Percentiles rank a stretch among this genome's conserved stretches.
phyloP scores from a whole-genome alignment of 2,888 invertebrate species.

The Cryptocephalus primarius region DNA sequence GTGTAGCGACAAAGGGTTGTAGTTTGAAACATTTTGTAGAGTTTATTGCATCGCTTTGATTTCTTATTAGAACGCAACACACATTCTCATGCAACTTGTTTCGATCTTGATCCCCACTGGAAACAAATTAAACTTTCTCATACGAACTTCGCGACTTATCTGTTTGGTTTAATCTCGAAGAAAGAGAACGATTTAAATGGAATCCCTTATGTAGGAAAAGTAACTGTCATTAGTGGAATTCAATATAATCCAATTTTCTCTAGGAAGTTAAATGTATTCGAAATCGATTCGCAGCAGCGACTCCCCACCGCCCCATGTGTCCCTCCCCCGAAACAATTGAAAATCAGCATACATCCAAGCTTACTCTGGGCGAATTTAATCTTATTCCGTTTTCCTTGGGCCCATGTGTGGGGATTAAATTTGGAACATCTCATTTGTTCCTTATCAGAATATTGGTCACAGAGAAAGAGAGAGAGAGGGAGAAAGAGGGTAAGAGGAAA shows the following conservation, averaged over 20 bases:
- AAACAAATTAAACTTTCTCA: too few species aligned
- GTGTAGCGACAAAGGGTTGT: too few species aligned
- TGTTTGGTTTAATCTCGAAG: too few species aligned
- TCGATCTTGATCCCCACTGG: too few species aligned
- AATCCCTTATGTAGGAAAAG: too few species aligned
- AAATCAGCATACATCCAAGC: not conserved
- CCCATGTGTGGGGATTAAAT: not conserved
- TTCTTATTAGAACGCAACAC: too few species aligned
- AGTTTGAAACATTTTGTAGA: too few species aligned
- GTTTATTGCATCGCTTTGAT: too few species aligned
- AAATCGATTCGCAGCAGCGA: not conserved
- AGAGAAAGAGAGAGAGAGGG: not conserved
- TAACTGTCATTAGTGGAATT: not conserved
- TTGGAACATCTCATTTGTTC: not conserved
- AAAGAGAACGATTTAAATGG: too few species aligned
- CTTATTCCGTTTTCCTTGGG: not conserved
- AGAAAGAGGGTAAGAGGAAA: not conserved
- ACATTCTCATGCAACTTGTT: too few species aligned
- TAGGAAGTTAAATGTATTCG: not conserved
- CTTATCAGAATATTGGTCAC: not conserved
- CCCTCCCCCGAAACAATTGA: not conserved
- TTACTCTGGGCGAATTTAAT: not conserved
- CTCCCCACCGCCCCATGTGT: not conserved
- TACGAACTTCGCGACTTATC: too few species aligned
- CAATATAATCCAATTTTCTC: not conserved